These are phyloP conservation scores for Oreotrochilus melanogaster DNA, from an alignment of 2,113 vertebrate genomes.

Conservation along the genomic window DNA sequence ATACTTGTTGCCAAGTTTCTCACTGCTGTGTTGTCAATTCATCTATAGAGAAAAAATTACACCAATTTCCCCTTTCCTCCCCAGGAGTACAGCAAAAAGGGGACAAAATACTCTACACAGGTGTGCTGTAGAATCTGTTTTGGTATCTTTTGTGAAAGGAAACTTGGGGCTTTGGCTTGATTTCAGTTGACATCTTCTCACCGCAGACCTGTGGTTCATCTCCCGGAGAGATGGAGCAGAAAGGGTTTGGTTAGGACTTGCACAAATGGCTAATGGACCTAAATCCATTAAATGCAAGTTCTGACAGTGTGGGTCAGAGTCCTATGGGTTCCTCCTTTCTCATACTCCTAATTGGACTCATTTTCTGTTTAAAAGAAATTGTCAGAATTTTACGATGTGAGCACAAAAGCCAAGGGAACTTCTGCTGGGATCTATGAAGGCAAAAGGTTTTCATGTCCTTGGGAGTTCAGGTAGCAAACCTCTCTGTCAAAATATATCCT, in stretches of 20 bases:
- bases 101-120: neutral
- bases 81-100: neutral
- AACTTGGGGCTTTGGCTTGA: constrained; percentile 72
- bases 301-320: neutral
- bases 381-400: neutral
- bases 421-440: neutral
- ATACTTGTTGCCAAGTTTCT: neutral
- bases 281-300: constrained; percentile 27
- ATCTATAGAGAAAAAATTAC: neutral
- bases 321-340: neutral
- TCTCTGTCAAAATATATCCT: neutral
- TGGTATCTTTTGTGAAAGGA: constrained; percentile 67
- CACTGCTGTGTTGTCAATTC: neutral
- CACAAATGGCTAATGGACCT: neutral
- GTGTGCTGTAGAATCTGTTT: constrained; percentile 24
- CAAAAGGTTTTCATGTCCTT: neutral
- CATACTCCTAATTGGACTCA: constrained; percentile 14
- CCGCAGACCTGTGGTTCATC: neutral
- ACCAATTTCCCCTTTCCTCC: neutral
- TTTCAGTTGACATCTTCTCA: constrained; percentile 69
- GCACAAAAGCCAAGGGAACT: neutral
- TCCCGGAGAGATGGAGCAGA: neutral
- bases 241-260: neutral
- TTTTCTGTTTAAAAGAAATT: constrained; percentile 35
- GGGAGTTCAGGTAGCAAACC: neutral